Percentiles rank a stretch among this genome's conserved stretches.
phyloP scores from a whole-genome alignment of 2,113 vertebrate species.

The Trichechus manatus region DNA sequence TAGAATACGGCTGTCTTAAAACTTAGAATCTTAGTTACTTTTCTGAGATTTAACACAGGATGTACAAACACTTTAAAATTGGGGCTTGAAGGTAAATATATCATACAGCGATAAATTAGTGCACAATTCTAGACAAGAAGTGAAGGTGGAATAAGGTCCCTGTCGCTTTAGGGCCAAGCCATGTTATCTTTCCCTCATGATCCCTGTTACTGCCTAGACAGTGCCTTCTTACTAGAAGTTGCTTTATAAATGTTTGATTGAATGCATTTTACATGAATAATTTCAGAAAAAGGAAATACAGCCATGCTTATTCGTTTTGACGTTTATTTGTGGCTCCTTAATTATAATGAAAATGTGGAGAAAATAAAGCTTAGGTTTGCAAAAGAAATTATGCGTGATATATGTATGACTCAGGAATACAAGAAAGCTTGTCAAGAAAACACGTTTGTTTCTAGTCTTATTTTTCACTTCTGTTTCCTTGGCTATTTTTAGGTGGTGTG shows the following conservation, averaged over 20 bases:
- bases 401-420: neutral
- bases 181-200: neutral
- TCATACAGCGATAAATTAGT: constrained; percentile 5
- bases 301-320: constrained; percentile 17
- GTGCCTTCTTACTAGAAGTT: neutral
- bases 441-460: neutral
- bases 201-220: neutral
- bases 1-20: constrained; percentile 51
- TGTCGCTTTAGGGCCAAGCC: neutral
- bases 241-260: neutral
- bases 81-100: constrained; percentile 61
- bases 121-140: neutral
- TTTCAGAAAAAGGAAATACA: constrained; percentile 43
- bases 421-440: neutral
- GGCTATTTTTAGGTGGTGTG: neutral
- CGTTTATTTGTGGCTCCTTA: constrained; percentile 19
- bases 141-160: constrained; percentile 4
- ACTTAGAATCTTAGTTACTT: constrained; percentile 65
- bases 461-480: constrained; percentile 42
- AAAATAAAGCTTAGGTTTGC: constrained; percentile 31
- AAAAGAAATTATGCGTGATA: constrained; percentile 9
- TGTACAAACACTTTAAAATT: constrained; percentile 4
- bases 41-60: constrained; percentile 19
- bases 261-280: constrained; percentile 44
- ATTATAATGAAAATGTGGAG: constrained; percentile 35